A percentile compares a stretch with the other conserved stretches of the same genome.
phyloP scores from a whole-genome alignment of 2,797 vertebrate species.

The Premnoplex brunnescens region DNA sequence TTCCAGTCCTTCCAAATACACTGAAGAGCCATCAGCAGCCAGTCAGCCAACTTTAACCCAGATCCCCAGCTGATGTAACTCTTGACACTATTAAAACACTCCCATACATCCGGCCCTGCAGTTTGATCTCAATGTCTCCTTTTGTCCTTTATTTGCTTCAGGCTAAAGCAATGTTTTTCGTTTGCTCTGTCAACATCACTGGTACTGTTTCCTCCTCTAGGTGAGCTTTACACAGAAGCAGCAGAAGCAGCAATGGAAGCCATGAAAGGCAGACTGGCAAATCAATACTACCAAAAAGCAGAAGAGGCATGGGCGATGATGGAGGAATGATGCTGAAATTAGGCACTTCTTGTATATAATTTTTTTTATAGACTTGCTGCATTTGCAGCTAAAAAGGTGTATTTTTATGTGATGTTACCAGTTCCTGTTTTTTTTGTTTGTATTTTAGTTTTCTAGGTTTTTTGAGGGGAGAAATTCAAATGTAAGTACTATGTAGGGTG shows the following conservation, averaged over 20 bases:
- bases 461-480: constrained; percentile 9
- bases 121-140: neutral
- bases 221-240: constrained; percentile 93
- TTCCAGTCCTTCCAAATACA: neutral
- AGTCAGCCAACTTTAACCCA: neutral
- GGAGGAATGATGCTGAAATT: constrained; percentile 80
- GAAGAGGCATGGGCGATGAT: constrained; percentile 94
- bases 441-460: constrained; percentile 37
- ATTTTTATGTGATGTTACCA: constrained; percentile 62
- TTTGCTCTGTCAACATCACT: neutral
- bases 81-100: neutral
- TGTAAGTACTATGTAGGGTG: neutral
- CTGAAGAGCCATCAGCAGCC: neutral
- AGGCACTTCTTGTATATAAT: neutral
- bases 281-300: constrained; percentile 93
- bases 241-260: constrained; percentile 93
- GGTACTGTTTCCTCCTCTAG: constrained; percentile 68
- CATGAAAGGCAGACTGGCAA: constrained; percentile 95
- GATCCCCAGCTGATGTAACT: neutral
- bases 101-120: neutral
- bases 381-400: constrained; percentile 7
- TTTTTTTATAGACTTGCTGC: constrained; percentile 24
- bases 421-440: neutral
- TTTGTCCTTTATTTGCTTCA: neutral
- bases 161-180: neutral